Conservation (phyloP, 2,797 vertebrate species). For the Arctocebus calabarensis region DNA sequence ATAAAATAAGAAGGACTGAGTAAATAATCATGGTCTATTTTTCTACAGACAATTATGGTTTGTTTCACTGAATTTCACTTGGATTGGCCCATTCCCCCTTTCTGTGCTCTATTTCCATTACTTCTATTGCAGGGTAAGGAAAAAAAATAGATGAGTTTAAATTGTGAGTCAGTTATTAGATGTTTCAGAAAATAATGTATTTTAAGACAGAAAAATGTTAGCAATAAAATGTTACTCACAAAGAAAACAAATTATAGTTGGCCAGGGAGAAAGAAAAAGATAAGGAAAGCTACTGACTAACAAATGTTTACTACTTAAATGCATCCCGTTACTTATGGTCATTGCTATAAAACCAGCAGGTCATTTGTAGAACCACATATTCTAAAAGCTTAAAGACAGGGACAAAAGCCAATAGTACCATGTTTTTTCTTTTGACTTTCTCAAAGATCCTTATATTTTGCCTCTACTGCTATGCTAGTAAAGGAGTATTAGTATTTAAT, state of each 20-base stretch:
- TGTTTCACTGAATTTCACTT: slow-evolving; percentile 32
- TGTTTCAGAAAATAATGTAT: background rate
- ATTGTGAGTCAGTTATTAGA: background rate
- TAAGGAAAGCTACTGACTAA: background rate
- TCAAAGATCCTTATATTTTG: background rate
- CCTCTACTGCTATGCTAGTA: background rate
- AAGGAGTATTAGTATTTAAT: background rate
- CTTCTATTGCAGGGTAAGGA: background rate
- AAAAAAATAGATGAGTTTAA: background rate
- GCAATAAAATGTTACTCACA: background rate
- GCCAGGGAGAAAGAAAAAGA: background rate
- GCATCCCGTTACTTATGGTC: background rate
- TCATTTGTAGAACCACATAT: background rate
- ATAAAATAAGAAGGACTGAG: slow-evolving; percentile 9
- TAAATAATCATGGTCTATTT: background rate
- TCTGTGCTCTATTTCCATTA: background rate
- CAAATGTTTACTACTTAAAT: background rate
- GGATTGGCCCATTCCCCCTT: background rate
- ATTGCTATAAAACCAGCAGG: background rate
- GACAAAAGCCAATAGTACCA: background rate
- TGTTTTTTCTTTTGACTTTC: background rate
- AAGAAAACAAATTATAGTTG: background rate
- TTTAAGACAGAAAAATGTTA: slow-evolving; percentile 14
- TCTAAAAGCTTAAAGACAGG: background rate
- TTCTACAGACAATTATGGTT: background rate